Conservation (phyloP, 2,888 invertebrate species). For the Protonemura montana region DNA sequence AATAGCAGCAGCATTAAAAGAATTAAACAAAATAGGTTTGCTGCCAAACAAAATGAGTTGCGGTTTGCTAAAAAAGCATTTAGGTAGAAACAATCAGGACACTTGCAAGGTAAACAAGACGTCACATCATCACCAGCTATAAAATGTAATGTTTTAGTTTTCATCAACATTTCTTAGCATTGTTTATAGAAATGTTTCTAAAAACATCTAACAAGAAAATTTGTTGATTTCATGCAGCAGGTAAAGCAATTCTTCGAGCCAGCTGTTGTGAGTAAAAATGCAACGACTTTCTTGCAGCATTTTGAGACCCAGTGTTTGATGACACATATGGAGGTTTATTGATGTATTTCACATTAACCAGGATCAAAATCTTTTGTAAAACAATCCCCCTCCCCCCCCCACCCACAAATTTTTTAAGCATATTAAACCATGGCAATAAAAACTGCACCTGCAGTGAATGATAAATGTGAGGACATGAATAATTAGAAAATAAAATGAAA, state of each 20-base stretch:
- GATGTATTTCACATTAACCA: too few species aligned
- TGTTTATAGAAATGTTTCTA: not conserved
- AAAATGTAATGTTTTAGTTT: not conserved
- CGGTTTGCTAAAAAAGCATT: not conserved
- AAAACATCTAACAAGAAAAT: not conserved
- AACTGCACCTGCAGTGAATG: too few species aligned
- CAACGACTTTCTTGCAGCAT: not conserved
- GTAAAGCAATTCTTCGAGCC: not conserved
- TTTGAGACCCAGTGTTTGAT: too few species aligned
- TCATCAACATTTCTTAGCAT: not conserved
- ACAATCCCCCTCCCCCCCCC: too few species aligned
- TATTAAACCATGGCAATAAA: too few species aligned
- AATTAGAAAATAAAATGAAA: too few species aligned
- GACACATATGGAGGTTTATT: too few species aligned
- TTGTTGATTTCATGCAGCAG: not conserved
- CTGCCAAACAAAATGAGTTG: not conserved
- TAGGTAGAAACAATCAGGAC: not conserved
- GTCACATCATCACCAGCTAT: not conserved
- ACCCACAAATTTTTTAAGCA: too few species aligned
- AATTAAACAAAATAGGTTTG: not conserved
- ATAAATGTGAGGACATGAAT: too few species aligned
- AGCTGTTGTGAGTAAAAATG: not conserved
- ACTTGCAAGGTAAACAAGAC: not conserved
- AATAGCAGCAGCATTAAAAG: slow-evolving; percentile 31
- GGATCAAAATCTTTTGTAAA: too few species aligned